Evolutionary conservation across 2,113 vertebrate species (phyloP).

Genomic region (Hassar affinis): DNA sequence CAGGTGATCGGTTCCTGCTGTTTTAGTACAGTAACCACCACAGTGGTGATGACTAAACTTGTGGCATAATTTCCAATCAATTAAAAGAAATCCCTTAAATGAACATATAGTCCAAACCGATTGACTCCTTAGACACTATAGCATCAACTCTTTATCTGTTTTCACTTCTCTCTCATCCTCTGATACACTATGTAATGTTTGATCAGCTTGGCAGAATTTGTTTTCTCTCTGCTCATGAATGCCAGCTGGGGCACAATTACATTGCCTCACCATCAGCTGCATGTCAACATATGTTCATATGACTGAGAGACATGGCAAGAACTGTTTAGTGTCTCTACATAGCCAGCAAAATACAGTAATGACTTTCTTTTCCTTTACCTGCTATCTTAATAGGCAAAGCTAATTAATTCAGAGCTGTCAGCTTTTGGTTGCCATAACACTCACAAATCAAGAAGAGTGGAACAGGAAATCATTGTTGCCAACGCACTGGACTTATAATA

Average conservation of each 20-base stretch:
- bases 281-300: conserved; percentile 60
- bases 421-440: background rate
- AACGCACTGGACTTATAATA: background rate
- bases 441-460: background rate
- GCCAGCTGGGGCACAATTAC: conserved; percentile 56
- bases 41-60: background rate
- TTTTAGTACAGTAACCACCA: background rate
- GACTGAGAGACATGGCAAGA: conserved; percentile 23
- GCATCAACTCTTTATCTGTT: background rate
- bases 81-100: background rate
- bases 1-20: background rate
- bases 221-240: conserved; percentile 17
- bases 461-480: background rate
- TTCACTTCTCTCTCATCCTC: background rate
- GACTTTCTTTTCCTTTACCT: background rate
- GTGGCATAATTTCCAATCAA: background rate
- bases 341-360: background rate
- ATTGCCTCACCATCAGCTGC: conserved; percentile 61
- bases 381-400: background rate
- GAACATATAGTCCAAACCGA: background rate
- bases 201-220: conserved; percentile 11
- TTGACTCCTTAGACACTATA: background rate
- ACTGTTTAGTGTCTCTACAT: background rate
- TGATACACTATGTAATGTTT: background rate
- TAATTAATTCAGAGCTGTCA: background rate